Conservation (phyloP, 2,113 vertebrate species). For the Sprattus sprattus region DNA sequence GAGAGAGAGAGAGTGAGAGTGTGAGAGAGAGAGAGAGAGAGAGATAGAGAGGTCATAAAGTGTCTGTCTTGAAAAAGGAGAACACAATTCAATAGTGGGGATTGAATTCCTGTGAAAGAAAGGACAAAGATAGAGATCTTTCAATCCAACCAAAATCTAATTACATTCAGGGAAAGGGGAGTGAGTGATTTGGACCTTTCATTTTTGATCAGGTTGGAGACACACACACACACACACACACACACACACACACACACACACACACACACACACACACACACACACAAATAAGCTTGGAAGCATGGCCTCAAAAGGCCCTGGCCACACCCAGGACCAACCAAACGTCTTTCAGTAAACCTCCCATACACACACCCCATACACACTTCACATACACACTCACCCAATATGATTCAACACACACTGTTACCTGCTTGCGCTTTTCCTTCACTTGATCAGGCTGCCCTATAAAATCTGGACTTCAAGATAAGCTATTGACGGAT, state of each 20-base stretch:
- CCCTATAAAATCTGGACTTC: not conserved
- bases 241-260: no score
- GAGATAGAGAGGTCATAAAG: slow-evolving; percentile 12
- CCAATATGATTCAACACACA: not conserved
- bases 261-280: no score
- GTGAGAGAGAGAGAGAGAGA: slow-evolving; percentile 18
- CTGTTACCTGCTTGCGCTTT: not conserved
- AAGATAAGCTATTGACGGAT: not conserved
- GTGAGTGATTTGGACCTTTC: slow-evolving; percentile 14
- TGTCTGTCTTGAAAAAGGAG: slow-evolving; percentile 32
- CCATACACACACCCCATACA: no score
- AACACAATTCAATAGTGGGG: slow-evolving; percentile 26
- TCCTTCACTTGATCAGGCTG: no score
- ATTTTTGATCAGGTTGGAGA: slow-evolving; percentile 13
- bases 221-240: no score
- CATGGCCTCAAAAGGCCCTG: no score
- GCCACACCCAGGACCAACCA: no score
- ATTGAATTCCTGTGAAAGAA: slow-evolving; percentile 29
- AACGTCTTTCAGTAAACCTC: no score
- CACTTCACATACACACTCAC: no score
- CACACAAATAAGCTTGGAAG: slow-evolving; percentile 14
- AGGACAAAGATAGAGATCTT: slow-evolving; percentile 14
- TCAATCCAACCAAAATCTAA: slow-evolving; percentile 12
- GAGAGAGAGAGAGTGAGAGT: not conserved
- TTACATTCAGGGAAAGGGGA: slow-evolving; percentile 17